Evolutionary conservation across 2,113 vertebrate species (phyloP), one percentile per base, ranked within the genome.

Genomic region (Halichoeres trimaculatus): DNA sequence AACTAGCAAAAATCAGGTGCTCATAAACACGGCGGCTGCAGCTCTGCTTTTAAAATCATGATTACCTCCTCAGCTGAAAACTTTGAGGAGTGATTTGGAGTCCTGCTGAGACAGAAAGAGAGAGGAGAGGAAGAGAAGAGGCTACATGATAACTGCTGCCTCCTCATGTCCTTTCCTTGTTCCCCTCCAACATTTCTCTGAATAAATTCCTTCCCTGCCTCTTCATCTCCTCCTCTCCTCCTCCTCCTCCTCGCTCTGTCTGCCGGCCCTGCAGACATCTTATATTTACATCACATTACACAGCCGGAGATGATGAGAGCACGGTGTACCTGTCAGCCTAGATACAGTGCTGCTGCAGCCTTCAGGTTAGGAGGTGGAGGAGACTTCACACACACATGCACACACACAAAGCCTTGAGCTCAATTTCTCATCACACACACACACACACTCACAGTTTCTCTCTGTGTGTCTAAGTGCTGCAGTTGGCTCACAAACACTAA

Each of bases 211-310:
- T 47, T 45, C 50, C 20, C 40, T 20, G 47, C 55, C 30, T 35
- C 34, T 16, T n/a, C 36, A n/a, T 62, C 26, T 52, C 59, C n/a
- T 2, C 30, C 43, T 30, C 48, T 30, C 45, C 48, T 2, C 5
- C 66, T 16, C 14, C 38, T 6, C 24, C 19, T 30, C 7, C 17
- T 14, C 5, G 65, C 17, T n/a, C 10, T 51, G n/a, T 16, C 4
- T 64, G 35, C 24, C 2, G 2, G 50, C 66, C 78, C 47, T 7
- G 4, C 54, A 70, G 74, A 81, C 67, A 52, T 82, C 78, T 80
- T 58, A 62, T 74, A 80, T 85, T 74, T 77, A 79, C 79, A 81
- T 85, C 72, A 76, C 68, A 71, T 86, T 78, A 85, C 58, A 55
- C 51, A 72, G 68, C 63, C 63, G 54, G 76, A 74, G 82, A 88